These are phyloP conservation scores for Chaenogobius annularis DNA, from an alignment of 2,113 vertebrate genomes.

Conservation along the genomic window DNA sequence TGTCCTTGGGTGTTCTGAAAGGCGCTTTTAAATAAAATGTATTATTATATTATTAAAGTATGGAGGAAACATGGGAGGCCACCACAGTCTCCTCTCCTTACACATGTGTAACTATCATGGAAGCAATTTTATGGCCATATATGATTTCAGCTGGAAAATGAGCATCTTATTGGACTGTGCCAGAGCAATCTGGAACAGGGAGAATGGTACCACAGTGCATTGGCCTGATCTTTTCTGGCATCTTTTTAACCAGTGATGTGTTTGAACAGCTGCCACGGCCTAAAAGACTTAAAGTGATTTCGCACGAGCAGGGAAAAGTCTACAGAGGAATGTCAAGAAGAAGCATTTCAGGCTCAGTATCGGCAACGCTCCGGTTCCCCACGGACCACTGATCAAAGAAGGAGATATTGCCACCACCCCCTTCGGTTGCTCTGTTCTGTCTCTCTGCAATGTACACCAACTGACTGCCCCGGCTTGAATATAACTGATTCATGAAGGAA, in stretches of 20 bases:
- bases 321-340: constrained; percentile 63
- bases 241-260: constrained; percentile 40
- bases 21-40: no score
- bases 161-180: not conserved
- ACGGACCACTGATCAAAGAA: constrained; percentile 72
- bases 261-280: constrained; percentile 66
- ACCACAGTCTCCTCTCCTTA: no score
- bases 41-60: no score
- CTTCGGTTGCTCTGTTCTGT: constrained; percentile 40
- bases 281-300: constrained; percentile 59
- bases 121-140: no score
- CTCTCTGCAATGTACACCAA: constrained; percentile 31
- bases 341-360: constrained; percentile 58
- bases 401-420: constrained; percentile 40
- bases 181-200: constrained; percentile 21
- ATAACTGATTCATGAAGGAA: constrained; percentile 30
- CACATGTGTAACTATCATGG: not conserved
- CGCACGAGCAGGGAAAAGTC: constrained; percentile 47
- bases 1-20: no score
- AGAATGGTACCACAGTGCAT: constrained; percentile 30
- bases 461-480: constrained; percentile 38
- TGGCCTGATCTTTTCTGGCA: constrained; percentile 41
- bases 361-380: constrained; percentile 43
- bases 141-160: not conserved
- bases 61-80: no score